Evolutionary conservation across 1,140 invertebrate genomes (phyloP).

Genomic region (Holotrichia oblita): DNA sequence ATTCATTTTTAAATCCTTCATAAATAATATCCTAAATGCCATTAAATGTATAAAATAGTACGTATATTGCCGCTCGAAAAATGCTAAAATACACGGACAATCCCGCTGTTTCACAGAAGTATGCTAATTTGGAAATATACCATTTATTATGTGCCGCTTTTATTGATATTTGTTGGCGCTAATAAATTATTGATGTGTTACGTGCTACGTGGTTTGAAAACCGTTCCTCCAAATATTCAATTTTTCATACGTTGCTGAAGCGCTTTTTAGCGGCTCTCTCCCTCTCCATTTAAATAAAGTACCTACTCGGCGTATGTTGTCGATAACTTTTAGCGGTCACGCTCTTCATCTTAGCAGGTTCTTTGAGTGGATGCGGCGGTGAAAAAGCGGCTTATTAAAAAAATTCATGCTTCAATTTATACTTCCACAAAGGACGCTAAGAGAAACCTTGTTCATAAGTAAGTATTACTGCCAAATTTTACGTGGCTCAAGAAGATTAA

Average conservation of each 20-base stretch:
- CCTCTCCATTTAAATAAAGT: neutral
- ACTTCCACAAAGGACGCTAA: neutral
- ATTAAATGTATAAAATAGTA: conserved; percentile 8
- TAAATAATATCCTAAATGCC: conserved; percentile 2
- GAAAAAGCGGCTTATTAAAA: conserved; percentile 11
- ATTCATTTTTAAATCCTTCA: neutral
- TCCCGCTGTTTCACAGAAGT: neutral
- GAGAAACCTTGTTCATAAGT: neutral
- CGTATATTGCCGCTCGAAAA: neutral
- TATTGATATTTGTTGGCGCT: conserved; percentile 23
- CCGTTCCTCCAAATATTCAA: neutral
- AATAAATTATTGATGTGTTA: conserved; percentile 17
- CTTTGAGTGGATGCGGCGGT: neutral
- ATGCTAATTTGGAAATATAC: conserved; percentile 19
- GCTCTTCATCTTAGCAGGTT: neutral
- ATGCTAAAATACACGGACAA: neutral
- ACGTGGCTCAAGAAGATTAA: neutral
- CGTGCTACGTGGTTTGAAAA: neutral
- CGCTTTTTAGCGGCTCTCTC: neutral
- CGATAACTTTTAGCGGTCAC: neutral
- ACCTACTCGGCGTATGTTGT: neutral
- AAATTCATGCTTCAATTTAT: neutral
- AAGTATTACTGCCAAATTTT: neutral
- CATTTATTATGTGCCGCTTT: conserved; percentile 22
- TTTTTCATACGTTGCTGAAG: conserved; percentile 10